These are phyloP conservation scores for Platyscapa corneri DNA, from an alignment of 1,140 invertebrate genomes.

Conservation along the genomic window DNA sequence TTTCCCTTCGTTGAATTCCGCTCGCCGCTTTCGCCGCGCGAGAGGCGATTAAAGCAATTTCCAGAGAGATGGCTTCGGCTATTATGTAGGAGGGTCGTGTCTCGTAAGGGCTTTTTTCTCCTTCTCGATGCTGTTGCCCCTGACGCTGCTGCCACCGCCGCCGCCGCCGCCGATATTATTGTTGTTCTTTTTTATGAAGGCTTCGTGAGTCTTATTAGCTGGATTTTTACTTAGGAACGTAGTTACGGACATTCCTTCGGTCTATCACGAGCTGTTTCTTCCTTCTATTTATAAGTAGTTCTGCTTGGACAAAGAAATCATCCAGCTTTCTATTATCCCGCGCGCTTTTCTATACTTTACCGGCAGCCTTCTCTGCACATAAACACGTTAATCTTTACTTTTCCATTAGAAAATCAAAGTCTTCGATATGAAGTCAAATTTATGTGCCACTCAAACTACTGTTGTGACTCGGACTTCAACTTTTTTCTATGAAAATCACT, in stretches of 20 bases:
- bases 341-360: too few relatives aligned
- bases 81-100: slow-evolving; percentile 43
- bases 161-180: not conserved
- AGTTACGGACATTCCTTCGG: not conserved
- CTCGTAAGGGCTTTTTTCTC: slow-evolving; percentile 27
- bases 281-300: not conserved
- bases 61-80: slow-evolving; percentile 33
- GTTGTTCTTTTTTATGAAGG: not conserved
- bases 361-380: not conserved
- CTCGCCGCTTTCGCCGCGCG: slow-evolving; percentile 7
- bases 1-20: slow-evolving; percentile 6
- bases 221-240: slow-evolving; percentile 8
- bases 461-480: too few relatives aligned
- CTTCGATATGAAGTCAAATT: not conserved
- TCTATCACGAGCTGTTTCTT: not conserved
- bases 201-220: slow-evolving; percentile 10
- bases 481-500: too few relatives aligned
- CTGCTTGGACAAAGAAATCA: not conserved
- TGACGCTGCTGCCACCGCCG: too few relatives aligned
- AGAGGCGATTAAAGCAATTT: slow-evolving; percentile 47
- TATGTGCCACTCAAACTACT: not conserved
- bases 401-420: too few relatives aligned
- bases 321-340: not conserved
- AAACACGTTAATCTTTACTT: not conserved
- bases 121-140: not conserved